Evolutionary conservation across 2,797 vertebrate genomes (phyloP).

Genomic region (Gambusia yucatana): DNA sequence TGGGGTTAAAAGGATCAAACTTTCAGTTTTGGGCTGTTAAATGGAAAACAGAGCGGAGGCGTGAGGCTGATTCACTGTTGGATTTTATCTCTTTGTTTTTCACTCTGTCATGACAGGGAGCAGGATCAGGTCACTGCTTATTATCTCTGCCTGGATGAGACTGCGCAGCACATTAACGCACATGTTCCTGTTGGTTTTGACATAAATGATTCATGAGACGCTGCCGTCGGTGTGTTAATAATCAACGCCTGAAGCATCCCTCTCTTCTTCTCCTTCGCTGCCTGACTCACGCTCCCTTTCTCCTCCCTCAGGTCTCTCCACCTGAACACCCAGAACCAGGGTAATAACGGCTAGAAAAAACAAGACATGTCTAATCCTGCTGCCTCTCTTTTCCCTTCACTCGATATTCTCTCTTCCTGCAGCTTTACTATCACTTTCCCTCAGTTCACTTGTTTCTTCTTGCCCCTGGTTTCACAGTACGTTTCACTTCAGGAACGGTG

Average conservation of each 20-base stretch:
- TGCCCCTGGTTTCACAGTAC: constrained; percentile 39
- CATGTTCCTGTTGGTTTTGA: background rate
- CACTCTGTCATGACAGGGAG: constrained; percentile 2
- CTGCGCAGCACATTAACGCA: background rate
- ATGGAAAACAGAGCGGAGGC: background rate
- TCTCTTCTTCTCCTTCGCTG: constrained; percentile 23
- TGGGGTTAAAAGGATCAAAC: constrained; percentile 2
- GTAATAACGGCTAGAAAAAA: constrained; percentile 49
- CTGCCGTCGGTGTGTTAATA: constrained; percentile 48
- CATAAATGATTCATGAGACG: constrained; percentile 55
- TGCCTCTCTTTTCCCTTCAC: constrained; percentile 24
- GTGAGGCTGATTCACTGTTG: background rate
- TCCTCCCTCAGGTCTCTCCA: constrained; percentile 21
- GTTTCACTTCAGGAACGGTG: constrained; percentile 12
- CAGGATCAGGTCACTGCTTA: background rate
- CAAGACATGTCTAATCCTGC: constrained; percentile 69
- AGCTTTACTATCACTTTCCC: constrained; percentile 55
- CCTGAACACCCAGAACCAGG: constrained; percentile 31
- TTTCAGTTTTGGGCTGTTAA: background rate
- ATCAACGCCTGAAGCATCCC: constrained; percentile 51
- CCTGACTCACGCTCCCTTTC: background rate
- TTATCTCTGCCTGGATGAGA: background rate
- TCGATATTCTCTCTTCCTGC: constrained; percentile 21
- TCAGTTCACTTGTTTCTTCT: constrained; percentile 56
- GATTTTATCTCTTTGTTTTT: constrained; percentile 1